A percentile compares a stretch with the other conserved stretches of the same genome.
Conservation (phyloP, 2,113 vertebrate species). For the Oriolus oriolus region DNA sequence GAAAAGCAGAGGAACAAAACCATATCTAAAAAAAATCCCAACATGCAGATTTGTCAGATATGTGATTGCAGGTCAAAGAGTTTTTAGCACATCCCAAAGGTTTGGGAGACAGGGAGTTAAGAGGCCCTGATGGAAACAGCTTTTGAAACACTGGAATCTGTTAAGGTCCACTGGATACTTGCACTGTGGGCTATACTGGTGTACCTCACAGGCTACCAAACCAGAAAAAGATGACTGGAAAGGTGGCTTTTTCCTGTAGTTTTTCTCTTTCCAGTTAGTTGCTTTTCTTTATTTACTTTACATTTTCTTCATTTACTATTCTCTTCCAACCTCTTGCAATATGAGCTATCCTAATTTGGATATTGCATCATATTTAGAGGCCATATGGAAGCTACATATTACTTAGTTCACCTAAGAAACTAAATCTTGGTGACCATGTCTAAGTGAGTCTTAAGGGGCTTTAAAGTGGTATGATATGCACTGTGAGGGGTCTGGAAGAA, state of each 20-base stretch:
- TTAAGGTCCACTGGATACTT: background rate
- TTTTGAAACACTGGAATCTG: background rate
- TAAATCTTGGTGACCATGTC: background rate
- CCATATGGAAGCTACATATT: background rate
- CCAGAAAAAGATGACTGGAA: background rate
- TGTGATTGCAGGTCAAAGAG: background rate
- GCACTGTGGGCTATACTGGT: rapidly evolving
- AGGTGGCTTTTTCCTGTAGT: background rate
- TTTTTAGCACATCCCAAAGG: background rate
- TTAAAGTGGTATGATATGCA: background rate
- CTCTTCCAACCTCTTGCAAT: background rate
- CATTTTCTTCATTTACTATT: background rate
- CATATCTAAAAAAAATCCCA: background rate
- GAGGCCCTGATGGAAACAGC: background rate
- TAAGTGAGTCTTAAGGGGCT: background rate
- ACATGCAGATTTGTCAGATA: background rate
- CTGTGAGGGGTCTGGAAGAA: background rate
- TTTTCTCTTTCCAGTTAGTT: background rate
- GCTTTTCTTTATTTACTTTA: background rate
- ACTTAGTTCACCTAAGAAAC: background rate
- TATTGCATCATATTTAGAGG: background rate
- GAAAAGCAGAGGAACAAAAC: background rate
- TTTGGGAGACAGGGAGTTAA: background rate
- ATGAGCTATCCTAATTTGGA: background rate
- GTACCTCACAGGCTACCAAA: background rate